Conservation (phyloP, 2,797 vertebrate genomes). For the Numenius phaeopus region DNA sequence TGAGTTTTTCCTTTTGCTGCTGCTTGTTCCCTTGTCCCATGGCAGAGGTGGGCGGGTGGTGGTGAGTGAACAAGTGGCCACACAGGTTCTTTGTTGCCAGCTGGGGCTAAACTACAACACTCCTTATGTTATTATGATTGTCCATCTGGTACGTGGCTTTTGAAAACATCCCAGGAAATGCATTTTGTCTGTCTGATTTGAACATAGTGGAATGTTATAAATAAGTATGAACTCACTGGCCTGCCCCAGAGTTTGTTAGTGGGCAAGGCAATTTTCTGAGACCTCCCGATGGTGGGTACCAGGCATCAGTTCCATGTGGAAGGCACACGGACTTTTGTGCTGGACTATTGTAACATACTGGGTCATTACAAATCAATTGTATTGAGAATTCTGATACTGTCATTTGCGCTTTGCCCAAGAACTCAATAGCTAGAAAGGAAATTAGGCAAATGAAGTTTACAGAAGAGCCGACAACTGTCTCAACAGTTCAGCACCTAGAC, state of each 20-base stretch:
- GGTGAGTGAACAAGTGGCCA: neutral
- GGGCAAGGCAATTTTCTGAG: neutral
- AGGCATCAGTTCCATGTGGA: neutral
- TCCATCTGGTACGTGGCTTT: neutral
- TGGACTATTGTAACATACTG: neutral
- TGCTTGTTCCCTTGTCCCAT: neutral
- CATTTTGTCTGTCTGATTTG: neutral
- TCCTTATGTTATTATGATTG: neutral
- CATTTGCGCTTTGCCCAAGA: neutral
- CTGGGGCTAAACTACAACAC: neutral
- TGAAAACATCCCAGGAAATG: neutral
- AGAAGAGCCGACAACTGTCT: neutral
- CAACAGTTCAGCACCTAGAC: neutral
- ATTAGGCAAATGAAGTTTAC: neutral
- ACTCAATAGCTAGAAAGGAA: neutral
- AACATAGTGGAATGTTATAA: neutral
- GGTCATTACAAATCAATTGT: neutral
- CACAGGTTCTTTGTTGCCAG: neutral
- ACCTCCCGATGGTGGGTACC: neutral
- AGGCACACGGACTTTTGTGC: neutral
- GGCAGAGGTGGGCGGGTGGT: too few species aligned
- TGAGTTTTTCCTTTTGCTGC: neutral
- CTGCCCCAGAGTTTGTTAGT: neutral
- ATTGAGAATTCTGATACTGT: neutral
- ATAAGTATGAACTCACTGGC: neutral